Evolutionary conservation across 2,113 vertebrate genomes (phyloP), one percentile per base, ranked within the genome.

Genomic region (Xiphorhynchus elegans): DNA sequence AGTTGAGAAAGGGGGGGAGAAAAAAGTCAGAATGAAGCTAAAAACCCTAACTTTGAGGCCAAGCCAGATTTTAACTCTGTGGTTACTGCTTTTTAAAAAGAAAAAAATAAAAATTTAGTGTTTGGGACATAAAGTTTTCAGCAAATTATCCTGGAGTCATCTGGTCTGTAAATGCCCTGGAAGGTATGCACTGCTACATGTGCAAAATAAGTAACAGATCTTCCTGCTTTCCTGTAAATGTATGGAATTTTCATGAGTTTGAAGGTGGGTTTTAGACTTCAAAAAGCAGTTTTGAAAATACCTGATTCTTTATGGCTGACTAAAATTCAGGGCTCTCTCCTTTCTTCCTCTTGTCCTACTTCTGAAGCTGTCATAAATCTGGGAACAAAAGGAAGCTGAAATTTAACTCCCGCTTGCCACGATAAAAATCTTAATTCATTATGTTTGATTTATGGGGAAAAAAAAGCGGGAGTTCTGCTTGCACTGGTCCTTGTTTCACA

Each of bases 351-450:
- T 84, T 55, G 7, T 64, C 49, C 63, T 3, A 2, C 37, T 83
- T 80, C 33, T 62, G 82, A 96, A 58, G 47, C 55, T 87, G 53
- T 69, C 55, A 20, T 91, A 89, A 95, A 85, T 90, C 58, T 85
- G 75, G 50, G n/a, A 62, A 79, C 46, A 88, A 74, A 85, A 88
- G 82, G 66, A 91, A 89, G 75, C 56, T 58, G 87, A 87, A 85
- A 74, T 63, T 87, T 63, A 91, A 73, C 67, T 92, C 52, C 49
- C 5, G 3, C 47, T 76, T 78, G 28, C 14, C 46, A 69, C 74
- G 90, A 63, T 92, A 74, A 84, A 75, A 78, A 74, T 67, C 78
- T 86, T 49, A 68, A 76, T 84, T 81, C 1, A 1, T 67, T 42
- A 49, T 44, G 6, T 75, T 78, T 84, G 73, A 89, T 77, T 84